phyloP scores from a whole-genome alignment of 2,113 vertebrate genomes.

The Rhinoptilus africanus region DNA sequence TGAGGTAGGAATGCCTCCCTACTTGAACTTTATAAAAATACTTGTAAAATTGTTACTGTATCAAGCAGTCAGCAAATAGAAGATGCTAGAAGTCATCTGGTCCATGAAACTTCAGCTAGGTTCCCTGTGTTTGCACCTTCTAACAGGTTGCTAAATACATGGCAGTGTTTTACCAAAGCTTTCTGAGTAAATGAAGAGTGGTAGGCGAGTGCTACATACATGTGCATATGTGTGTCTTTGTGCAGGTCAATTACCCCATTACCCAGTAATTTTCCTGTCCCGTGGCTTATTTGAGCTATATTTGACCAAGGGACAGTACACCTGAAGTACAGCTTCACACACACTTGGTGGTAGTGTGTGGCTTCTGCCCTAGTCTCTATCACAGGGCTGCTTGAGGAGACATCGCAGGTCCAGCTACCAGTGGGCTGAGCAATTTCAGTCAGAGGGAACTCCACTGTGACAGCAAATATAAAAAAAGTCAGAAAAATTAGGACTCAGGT shows the following conservation, averaged over 20 bases:
- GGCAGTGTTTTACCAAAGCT: background rate
- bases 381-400: background rate
- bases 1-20: background rate
- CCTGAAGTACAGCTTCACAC: background rate
- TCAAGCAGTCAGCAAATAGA: background rate
- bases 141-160: background rate
- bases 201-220: background rate
- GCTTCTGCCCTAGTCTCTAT: background rate
- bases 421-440: background rate
- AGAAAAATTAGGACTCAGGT: background rate
- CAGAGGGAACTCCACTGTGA: background rate
- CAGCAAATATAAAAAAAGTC: background rate
- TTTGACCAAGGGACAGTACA: background rate
- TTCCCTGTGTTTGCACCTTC: background rate
- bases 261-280: background rate
- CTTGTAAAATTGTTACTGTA: background rate
- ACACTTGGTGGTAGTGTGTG: background rate
- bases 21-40: background rate
- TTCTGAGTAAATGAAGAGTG: background rate
- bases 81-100: background rate
- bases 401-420: background rate
- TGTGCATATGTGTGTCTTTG: background rate
- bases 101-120: background rate
- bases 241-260: background rate
- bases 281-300: background rate